Base-by-base conservation (phyloP, 2,113 vertebrate species). In the Chloropsis hardwickii region DNA sequence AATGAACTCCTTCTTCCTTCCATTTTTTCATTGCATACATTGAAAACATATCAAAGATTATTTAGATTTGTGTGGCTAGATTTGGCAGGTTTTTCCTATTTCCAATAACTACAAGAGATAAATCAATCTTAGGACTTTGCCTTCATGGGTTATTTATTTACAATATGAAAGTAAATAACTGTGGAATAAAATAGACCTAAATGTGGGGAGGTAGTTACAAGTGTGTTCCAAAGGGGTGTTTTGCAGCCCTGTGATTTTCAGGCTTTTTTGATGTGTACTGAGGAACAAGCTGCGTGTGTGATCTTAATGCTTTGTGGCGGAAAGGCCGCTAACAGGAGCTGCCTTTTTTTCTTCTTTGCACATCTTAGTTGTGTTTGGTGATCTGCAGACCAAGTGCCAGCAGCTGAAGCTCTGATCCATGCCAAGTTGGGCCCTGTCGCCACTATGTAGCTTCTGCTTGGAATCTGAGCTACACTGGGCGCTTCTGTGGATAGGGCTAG, bases 401-500 rank as follows among this genome's bases (percentile, higher is more conserved):
- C 20, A 64, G 48, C 12, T 14, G 71, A 35, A 79, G 51, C 37
- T 42, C 44, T 44, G 47, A 66, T 31, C 64, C 3, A 0, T 28
- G 31, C 53, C 0, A 2, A 54, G 29, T 19, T 2, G 3, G 25
- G 39, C 31, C 8, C 14, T 22, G 35, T 20, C n/a, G 11, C 56
- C 23, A 4, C 27, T 8, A 1, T 44, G n/a, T 11, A 39, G 39
- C 5, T 18, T 51, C 5, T 29, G 29, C 37, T 13, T 25, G n/a
- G 14, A 5, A 5, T 24, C 5, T 29, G 42, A 51, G 60, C 29
- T 27, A 0, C 29, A 3, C 27, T 5, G 23, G 14, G 35, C 2
- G 0, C 0, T 11, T 3, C 8, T 6, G 2, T 12, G 42, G 47
- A 2, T 8, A 10, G 0, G 0, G 11, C 9, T 4, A 1, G 33